Percentiles rank a stretch among this genome's conserved stretches.
phyloP scores from a whole-genome alignment of 2,888 invertebrate genomes.

The Cataglyphis altisquamis region DNA sequence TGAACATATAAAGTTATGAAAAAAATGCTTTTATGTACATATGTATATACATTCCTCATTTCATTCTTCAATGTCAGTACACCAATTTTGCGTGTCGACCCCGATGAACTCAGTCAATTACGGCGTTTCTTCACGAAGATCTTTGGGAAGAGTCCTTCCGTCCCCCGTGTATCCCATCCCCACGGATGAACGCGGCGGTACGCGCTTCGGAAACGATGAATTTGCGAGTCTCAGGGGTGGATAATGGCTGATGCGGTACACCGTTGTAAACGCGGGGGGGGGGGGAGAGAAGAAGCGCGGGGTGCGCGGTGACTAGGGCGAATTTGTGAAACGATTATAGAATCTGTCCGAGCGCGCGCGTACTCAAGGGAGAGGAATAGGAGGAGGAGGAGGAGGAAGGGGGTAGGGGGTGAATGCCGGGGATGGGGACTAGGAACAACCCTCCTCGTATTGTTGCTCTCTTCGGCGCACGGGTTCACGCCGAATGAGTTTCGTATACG shows the following conservation, averaged over 20 bases:
- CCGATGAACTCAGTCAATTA: slow-evolving; percentile 46
- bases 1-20: too few species aligned
- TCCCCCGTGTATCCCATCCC: slow-evolving; percentile 18
- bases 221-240: slow-evolving; percentile 65
- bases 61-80: slow-evolving; percentile 1
- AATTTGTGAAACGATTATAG: slow-evolving; percentile 75
- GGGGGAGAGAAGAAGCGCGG: not conserved
- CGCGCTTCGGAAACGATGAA: slow-evolving; percentile 67
- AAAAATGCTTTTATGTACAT: too few species aligned
- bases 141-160: slow-evolving; percentile 19
- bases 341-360: slow-evolving; percentile 63
- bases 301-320: slow-evolving; percentile 61
- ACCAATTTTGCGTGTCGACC: slow-evolving; percentile 19
- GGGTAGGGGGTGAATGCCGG: not conserved
- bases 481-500: slow-evolving; percentile 64
- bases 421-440: slow-evolving; percentile 28
- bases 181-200: slow-evolving; percentile 38
- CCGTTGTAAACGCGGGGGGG: slow-evolving; percentile 47
- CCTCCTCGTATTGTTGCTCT: slow-evolving; percentile 46
- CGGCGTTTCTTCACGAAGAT: slow-evolving; percentile 37
- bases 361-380: slow-evolving; percentile 19
- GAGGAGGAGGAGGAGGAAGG: not conserved
- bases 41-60: not conserved
- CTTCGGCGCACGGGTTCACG: slow-evolving; percentile 53
- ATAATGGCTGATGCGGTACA: slow-evolving; percentile 57